These are phyloP conservation scores for Notolepis coatsorum DNA, from an alignment of 2,797 vertebrate genomes.

Conservation along the genomic window DNA sequence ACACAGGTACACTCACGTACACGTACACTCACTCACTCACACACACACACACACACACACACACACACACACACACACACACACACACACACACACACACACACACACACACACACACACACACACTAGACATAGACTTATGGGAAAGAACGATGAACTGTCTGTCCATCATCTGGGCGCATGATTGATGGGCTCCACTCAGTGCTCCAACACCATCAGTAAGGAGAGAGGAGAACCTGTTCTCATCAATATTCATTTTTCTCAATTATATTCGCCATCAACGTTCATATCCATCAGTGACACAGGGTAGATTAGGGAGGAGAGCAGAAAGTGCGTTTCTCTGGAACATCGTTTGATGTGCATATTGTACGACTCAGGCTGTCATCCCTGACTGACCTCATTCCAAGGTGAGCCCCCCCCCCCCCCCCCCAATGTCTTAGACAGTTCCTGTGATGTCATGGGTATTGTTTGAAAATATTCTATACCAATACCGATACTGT, in stretches of 20 bases:
- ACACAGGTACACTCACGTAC: too few species aligned
- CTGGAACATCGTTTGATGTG: conserved; percentile 44
- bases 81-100: background rate
- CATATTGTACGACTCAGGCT: conserved; percentile 19
- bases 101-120: background rate
- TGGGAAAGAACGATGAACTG: conserved; percentile 17
- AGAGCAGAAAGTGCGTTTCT: conserved; percentile 50
- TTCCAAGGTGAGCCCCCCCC: too few species aligned
- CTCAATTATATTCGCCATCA: conserved; percentile 70
- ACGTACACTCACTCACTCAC: conserved; percentile 1
- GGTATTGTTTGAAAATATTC: too few species aligned
- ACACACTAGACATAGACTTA: background rate
- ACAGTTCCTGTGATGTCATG: too few species aligned
- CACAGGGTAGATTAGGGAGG: conserved; percentile 56
- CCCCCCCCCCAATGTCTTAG: too few species aligned
- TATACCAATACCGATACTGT: too few species aligned
- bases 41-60: background rate
- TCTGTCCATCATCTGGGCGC: conserved; percentile 50
- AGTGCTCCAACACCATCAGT: conserved; percentile 50
- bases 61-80: background rate
- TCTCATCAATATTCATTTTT: conserved; percentile 70
- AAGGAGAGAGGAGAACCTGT: conserved; percentile 47
- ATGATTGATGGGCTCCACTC: conserved; percentile 67
- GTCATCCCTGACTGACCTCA: conserved; percentile 3
- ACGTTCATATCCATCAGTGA: conserved; percentile 73